Evolutionary conservation across 2,888 invertebrate species (phyloP), one percentile per base, ranked within the genome.

Genomic region (Melanostoma scalare): DNA sequence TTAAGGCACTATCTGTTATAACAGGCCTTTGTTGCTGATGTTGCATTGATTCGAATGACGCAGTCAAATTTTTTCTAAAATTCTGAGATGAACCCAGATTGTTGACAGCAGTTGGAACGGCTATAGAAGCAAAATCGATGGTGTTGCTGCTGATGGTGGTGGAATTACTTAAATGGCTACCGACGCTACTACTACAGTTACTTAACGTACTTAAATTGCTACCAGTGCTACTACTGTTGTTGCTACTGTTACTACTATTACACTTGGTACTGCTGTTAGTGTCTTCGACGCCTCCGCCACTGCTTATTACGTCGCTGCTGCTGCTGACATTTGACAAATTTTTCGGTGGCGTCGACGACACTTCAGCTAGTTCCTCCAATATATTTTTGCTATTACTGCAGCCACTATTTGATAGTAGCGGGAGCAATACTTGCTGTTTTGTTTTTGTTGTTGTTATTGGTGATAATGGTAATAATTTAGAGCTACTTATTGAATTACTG

Each of bases 11-110:
- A 31, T 55, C 79, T 68, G 31, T 65, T 81, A 33, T 77, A 55
- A 33, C 81, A 10, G 58, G 44, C 5, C 48, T 63, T 44, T 75
- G 74, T 75, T 58, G 44, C 30, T 78, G 61, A 40, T 77, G 44
- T 58, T 65, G 68, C 68, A 85, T 85, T 79, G 88, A 88, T 68
- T 90, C 90, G 76, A 91, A 91, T 36, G 89, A 89, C 46, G 88
- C 87, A 86, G 89, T 87, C 20, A 91, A 87, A 87, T 91, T 91
- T 85, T 91, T 91, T 71, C 90, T 89, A 87, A 88, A 90, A 84
- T 88, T 88, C 72, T 87, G 87, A n/a, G 76, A 53, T 42, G 75
- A 60, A 77, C 87, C 87, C 81, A 77, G 81, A 33, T 60, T 58
- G 71, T 48, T 79, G 65, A 20, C 20, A 20, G 20, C 20, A 20